Base-by-base conservation (phyloP, 1,140 invertebrate genomes). In the Colletes gigas region DNA sequence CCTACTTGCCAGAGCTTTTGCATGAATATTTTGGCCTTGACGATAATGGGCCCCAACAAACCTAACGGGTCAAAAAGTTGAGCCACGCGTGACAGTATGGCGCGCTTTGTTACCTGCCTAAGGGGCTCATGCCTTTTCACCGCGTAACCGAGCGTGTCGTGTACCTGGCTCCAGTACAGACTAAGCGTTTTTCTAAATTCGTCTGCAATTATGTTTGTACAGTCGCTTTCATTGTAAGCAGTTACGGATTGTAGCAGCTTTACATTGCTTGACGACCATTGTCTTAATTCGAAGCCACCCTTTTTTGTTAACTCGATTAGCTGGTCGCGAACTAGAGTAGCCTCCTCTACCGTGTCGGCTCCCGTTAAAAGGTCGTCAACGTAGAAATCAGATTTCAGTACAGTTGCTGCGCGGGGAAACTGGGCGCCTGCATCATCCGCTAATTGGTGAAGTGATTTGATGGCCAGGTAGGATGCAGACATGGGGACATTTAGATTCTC, bases 331-430 rank as follows among this genome's bases (percentile, higher is more conserved):
- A n/a, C n/a, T n/a, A 57, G 9, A 14, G 10, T 39, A 30, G 44
- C 44, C 4, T 4, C 44, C 8, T 47, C 44, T 15, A 12, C 52
- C 6, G 66, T n/a, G n/a, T n/a, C n/a, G n/a, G n/a, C n/a, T n/a
- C n/a, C n/a, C n/a, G n/a, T n/a, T n/a, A n/a, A n/a, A n/a, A n/a
- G n/a, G n/a, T n/a, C n/a, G n/a, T 89, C 87, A 0, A 89, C 87
- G 47, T 89, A 89, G 21, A 87, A 83, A 78, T 89, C 83, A 0
- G 30, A 14, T 41, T 44, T 59, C 1, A 78, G 5, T 52, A 83
- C 21, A 57, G 65, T n/a, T 2, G 67, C 14, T 0, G 68, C 75
- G 0, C 47, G 10, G 0, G 85, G 87, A 71, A n/a, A 75, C 9
- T 62, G n/a, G n/a, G n/a, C n/a, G n/a, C n/a, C n/a, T n/a, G n/a